Evolutionary conservation across 2,113 vertebrate genomes (phyloP), one percentile per base, ranked within the genome.

Genomic region (Carassius gibelio): DNA sequence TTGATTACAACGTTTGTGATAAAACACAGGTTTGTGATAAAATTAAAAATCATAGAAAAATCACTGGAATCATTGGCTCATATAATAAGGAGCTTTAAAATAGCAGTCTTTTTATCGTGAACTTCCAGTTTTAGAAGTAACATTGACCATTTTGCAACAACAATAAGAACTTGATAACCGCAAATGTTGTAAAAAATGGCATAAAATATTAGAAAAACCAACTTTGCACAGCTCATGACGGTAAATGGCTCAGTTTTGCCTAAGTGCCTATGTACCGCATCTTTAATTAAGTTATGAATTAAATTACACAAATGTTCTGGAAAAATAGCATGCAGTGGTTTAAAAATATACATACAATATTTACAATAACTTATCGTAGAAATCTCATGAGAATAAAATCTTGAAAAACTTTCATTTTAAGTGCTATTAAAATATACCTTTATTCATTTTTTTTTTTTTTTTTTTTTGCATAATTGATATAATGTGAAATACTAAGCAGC

Each of bases 341-440:
- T 45, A 68, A 71, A 76, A 8, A 69, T 8, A 50, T 14, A 42
- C 30, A 15, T 36, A 77, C 17, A 74, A 26, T 79, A 85, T 80
- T 55, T 78, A 85, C 66, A 85, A 61, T 52, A 57, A 7, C 15
- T 38, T 55, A 17, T 71, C 34, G 21, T 45, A 5, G 21, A 62
- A 1, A 64, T 23, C 59, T 80, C 15, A 10, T 81, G 15, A 68
- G 7, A 66, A 68, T 66, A 80, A 81, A 48, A 23, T 8, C 8
- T 68, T 45, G n/a, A 81, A 50, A 38, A 38, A 38, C 6, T 42
- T 42, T 52, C 0, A 17, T 57, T 57, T 59, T 34, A 68, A 69
- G 62, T 81, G 64, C 79, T 81, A 10, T 69, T 81, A 81, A 69
- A 50, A 52, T 79, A n/a, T 15, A 61, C n/a, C 36, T 36, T 2